These are phyloP conservation scores for Drosophila triauraria DNA, from an alignment of 1,140 invertebrate species.

Conservation along the genomic window DNA sequence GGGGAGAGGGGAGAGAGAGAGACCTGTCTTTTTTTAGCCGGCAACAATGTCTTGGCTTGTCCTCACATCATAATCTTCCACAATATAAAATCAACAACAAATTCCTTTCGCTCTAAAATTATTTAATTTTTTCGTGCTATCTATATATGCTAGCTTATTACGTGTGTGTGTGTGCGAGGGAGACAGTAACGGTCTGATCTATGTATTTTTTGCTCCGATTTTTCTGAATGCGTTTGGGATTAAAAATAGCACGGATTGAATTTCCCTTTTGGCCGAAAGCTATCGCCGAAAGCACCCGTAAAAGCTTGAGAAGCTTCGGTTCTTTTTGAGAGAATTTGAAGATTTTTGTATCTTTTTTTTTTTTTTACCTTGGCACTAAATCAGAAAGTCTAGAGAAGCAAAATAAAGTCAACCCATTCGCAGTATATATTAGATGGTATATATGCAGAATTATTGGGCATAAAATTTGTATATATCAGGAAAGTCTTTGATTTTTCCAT, in stretches of 20 bases:
- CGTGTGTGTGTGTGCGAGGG: conserved; percentile 21
- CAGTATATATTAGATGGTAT: conserved; percentile 14
- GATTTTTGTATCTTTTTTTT: conserved; percentile 17
- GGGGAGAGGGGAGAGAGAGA: neutral
- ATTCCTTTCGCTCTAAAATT: conserved; percentile 39
- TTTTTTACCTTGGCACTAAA: conserved; percentile 77
- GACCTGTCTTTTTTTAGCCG: conserved; percentile 66
- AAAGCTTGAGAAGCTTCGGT: conserved; percentile 40
- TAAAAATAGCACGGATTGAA: conserved; percentile 54
- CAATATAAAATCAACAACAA: conserved; percentile 31
- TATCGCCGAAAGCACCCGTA: conserved; percentile 22
- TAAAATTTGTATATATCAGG: conserved; percentile 5
- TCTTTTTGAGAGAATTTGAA: conserved; percentile 22
- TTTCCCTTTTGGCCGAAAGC: conserved; percentile 45
- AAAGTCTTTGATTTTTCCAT: conserved; percentile 8
- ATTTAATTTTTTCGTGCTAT: conserved; percentile 42
- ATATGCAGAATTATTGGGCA: conserved; percentile 10
- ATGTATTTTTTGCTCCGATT: conserved; percentile 36
- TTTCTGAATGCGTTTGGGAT: conserved; percentile 29
- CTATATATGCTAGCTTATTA: conserved; percentile 9
- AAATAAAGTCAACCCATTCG: conserved; percentile 31
- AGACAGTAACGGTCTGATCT: conserved; percentile 34
- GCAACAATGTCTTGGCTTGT: conserved; percentile 63
- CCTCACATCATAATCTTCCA: conserved; percentile 56
- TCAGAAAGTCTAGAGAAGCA: conserved; percentile 41